Base-by-base conservation (phyloP, 1,140 invertebrate species). In the Penaeus chinensis region DNA sequence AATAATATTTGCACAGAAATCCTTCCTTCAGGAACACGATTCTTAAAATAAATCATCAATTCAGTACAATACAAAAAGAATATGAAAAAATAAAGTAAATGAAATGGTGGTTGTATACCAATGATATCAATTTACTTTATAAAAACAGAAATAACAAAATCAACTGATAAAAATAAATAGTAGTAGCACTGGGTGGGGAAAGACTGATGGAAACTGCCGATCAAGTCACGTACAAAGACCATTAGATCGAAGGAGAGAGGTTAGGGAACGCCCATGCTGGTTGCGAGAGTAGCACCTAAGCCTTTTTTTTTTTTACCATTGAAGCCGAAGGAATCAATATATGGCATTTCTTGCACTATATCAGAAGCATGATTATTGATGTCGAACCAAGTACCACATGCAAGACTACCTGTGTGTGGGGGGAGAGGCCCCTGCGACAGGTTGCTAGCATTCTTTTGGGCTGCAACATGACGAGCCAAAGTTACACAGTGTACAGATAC, bases 281-380 rank as follows among this genome's bases (percentile, higher is more conserved):
- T 62, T 37, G 83, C 71, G n/a, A 66, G 19, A 82, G 13, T 11
- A 60, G 32, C 71, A 77, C 60, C 27, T 54, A 61, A 62, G 71
- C 83, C 83, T 61, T 79, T 54, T 54, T 54, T 54, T 54, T 54
- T 54, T 54, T 85, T 85, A 85, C 84, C 84, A 85, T 85, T 54
- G 74, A 79, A 78, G 74, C 74, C 27, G 84, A 19, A 77, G 84
- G 77, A 77, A 66, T 85, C 84, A 85, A 85, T 85, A 85, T 79
- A 85, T 37, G 84, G 84, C 32, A 85, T 66, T n/a, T 85, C 74
- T 78, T 85, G 74, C 77, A 80, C 84, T 54, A 80, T 24, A 27
- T 78, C 84, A 66, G 77, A 85, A 78, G 74, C 84, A 85, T 79
- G 77, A 63, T 85, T 79, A 85, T 69, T 79, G 84, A 66, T 80